Percentiles rank a stretch among this genome's conserved stretches.
These are phyloP conservation scores for Mionectes olivaceus DNA, from an alignment of 2,797 vertebrate genomes.

Conservation along the genomic window DNA sequence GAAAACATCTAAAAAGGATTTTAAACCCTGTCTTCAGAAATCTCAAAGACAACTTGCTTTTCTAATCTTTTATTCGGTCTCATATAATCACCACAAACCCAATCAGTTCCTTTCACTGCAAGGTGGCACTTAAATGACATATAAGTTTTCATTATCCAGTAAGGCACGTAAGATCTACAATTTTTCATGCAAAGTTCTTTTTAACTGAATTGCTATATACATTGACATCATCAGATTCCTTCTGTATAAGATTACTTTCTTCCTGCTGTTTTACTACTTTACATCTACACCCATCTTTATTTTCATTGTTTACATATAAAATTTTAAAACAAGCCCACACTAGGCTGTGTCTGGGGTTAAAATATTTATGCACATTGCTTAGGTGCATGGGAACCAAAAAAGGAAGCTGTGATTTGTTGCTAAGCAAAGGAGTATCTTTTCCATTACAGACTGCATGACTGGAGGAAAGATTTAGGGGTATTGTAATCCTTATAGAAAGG, in stretches of 20 bases:
- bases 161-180: background rate
- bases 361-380: constrained; percentile 28
- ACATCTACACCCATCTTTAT: background rate
- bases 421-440: constrained; percentile 7
- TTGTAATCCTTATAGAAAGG: background rate
- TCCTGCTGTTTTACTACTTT: background rate
- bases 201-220: background rate
- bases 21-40: background rate
- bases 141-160: background rate
- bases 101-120: background rate
- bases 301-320: background rate
- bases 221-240: background rate
- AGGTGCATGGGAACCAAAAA: background rate
- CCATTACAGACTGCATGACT: background rate
- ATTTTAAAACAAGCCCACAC: background rate
- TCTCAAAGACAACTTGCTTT: background rate
- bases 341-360: background rate
- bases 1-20: background rate
- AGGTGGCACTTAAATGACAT: background rate
- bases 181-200: background rate
- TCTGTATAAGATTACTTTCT: background rate
- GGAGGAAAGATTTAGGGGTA: background rate
- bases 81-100: background rate
- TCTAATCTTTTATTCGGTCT: background rate
- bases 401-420: background rate